Base-by-base conservation (phyloP, 2,113 vertebrate species). In the Corydoras maculifer region DNA sequence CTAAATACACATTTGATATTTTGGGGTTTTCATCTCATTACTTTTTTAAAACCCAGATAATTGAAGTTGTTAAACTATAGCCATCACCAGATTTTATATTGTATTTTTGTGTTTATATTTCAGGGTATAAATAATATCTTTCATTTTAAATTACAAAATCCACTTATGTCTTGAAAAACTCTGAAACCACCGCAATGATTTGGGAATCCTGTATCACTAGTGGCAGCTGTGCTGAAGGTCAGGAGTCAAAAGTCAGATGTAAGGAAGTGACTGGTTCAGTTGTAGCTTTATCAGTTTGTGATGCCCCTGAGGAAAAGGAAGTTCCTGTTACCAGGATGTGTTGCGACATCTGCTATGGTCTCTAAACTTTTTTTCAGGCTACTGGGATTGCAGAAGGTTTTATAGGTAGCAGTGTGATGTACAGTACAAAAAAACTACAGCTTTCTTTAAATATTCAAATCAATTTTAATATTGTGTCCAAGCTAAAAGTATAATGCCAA, bases 291-390 rank as follows among this genome's bases (percentile, higher is more conserved):
- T 58, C n/a, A 13, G 31, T 58, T 18, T 58, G n/a, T 29, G 48
- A 49, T 57, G 18, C 29, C 51, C 58, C 9, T 12, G 14, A 32
- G 32, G 68, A 72, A 58, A 10, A 71, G 76, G 73, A 75, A 71
- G 72, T 72, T 72, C 73, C 73, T 72, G 55, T 63, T 62, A 58
- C 32, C 69, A 69, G 77, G 59, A 72, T 72, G 64, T 72, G 57
- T 65, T 60, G 54, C 35, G 68, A 72, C 72, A 74, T 29, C 31
- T 62, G 71, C 3, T 69, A 65, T 74, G 67, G 66, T 63, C 64
- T 60, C 49, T 75, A 68, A 59, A 63, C 64, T 58, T 50, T 58
- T 62, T 62, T 49, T 61, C 14, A 15, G 35, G 65, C 72, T 62
- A 62, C 49, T 43, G 12, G 8, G 8, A 58, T 68, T 32, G 10